A percentile compares a stretch with the other conserved stretches of the same genome.
phyloP scores from a whole-genome alignment of 2,113 vertebrate species.

The Callipepla squamata region DNA sequence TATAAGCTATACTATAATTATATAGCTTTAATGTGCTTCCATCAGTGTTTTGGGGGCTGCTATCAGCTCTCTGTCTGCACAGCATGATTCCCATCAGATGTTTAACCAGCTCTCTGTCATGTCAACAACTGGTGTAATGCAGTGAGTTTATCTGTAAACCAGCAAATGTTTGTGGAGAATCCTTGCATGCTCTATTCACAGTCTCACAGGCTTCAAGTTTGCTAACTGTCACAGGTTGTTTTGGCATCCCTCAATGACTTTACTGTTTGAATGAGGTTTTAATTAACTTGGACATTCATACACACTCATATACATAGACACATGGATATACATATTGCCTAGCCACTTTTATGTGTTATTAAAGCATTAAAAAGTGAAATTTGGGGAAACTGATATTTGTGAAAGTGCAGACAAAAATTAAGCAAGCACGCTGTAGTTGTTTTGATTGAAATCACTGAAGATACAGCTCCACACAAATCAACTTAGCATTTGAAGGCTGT shows the following conservation, averaged over 20 bases:
- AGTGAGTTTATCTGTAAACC: neutral
- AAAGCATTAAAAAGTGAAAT: neutral
- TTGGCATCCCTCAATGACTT: neutral
- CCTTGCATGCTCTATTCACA: neutral
- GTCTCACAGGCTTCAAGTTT: neutral
- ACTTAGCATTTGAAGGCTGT: neutral
- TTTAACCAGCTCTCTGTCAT: neutral
- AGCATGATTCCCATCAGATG: neutral
- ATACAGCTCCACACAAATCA: neutral
- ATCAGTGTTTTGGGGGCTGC: fast-evolving
- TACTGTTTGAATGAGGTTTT: neutral
- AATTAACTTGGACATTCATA: neutral
- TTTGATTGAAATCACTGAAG: neutral
- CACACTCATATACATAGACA: neutral
- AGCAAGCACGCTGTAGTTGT: neutral
- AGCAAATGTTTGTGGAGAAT: neutral
- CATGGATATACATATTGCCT: neutral
- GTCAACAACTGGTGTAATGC: neutral
- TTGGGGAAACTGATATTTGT: neutral
- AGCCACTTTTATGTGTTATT: neutral
- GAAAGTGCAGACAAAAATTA: neutral
- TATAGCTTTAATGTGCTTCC: neutral
- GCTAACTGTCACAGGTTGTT: neutral
- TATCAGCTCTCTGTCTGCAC: neutral
- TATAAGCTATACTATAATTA: neutral